A percentile compares a stretch with the other conserved stretches of the same genome.
phyloP scores from a whole-genome alignment of 2,888 invertebrate species.

The Abscondita cerata region DNA sequence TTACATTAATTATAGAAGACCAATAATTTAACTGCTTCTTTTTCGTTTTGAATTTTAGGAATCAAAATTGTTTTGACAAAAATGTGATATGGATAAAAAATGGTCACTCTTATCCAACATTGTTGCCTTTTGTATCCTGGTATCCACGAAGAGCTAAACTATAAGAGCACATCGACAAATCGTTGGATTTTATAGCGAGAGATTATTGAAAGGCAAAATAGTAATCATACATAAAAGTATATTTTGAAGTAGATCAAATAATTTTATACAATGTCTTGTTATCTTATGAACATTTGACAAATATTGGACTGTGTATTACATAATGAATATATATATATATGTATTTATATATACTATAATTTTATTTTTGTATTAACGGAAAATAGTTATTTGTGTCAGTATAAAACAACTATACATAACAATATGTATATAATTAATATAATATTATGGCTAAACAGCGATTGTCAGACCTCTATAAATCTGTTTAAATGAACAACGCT shows the following conservation, averaged over 20 bases:
- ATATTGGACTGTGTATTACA: slow-evolving; percentile 34
- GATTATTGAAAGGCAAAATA: no score
- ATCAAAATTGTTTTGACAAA: no score
- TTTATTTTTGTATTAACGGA: slow-evolving; percentile 31
- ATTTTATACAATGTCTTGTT: slow-evolving; percentile 34
- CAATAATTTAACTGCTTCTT: no score
- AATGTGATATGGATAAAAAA: no score
- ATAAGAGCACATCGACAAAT: no score
- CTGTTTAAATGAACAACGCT: slow-evolving; percentile 35
- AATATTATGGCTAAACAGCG: slow-evolving; percentile 37
- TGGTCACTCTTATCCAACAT: no score
- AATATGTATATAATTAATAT: slow-evolving; percentile 36
- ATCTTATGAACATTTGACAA: slow-evolving; percentile 33
- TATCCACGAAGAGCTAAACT: no score
- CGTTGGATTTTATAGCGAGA: no score
- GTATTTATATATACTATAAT: slow-evolving; percentile 26
- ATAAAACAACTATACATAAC: slow-evolving; percentile 37
- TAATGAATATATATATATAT: slow-evolving; percentile 28
- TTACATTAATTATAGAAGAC: no score
- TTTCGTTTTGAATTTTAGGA: no score
- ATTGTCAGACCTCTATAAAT: slow-evolving; percentile 36
- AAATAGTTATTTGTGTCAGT: slow-evolving; percentile 37
- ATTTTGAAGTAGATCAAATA: slow-evolving; percentile 32
- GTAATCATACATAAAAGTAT: slow-evolving; percentile 23
- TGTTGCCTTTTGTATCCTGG: no score